Evolutionary conservation across 1,140 invertebrate species (phyloP).

Genomic region (Drosophila albomicans): DNA sequence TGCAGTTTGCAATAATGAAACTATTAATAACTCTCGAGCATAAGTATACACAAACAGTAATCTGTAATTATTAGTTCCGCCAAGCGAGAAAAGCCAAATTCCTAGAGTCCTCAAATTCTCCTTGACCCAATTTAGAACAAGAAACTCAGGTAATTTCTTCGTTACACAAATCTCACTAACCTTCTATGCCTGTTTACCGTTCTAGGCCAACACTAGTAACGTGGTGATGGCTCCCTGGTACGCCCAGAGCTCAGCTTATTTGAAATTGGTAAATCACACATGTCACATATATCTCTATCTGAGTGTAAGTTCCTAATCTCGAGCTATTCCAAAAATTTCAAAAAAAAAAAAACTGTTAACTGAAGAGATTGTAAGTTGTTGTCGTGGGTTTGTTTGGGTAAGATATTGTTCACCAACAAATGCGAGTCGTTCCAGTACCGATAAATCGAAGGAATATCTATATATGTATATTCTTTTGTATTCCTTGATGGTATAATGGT

Average conservation of each 20-base stretch:
- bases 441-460: constrained; percentile 6
- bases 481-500: constrained; percentile 37
- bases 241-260: constrained; percentile 38
- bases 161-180: constrained; percentile 73
- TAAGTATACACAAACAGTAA: constrained; percentile 58
- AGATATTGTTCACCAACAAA: constrained; percentile 26
- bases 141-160: constrained; percentile 71
- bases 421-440: constrained; percentile 9
- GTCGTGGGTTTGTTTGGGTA: constrained; percentile 43
- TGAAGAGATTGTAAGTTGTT: constrained; percentile 46
- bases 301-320: constrained; percentile 60
- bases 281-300: constrained; percentile 26
- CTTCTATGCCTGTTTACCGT: constrained; percentile 67
- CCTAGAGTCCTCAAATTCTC: constrained; percentile 29
- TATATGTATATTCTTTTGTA: constrained; percentile 5
- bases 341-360: constrained; percentile 8
- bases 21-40: constrained; percentile 55
- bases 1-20: constrained; percentile 83
- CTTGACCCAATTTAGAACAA: constrained; percentile 34
- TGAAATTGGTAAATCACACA: constrained; percentile 32
- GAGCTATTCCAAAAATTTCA: constrained; percentile 10
- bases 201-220: constrained; percentile 79
- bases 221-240: constrained; percentile 56
- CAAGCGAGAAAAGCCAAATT: constrained; percentile 16
- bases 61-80: constrained; percentile 52